A percentile compares a stretch with the other conserved stretches of the same genome.
Conservation (phyloP, 2,888 invertebrate genomes). For the Himalopsyche anomala region DNA sequence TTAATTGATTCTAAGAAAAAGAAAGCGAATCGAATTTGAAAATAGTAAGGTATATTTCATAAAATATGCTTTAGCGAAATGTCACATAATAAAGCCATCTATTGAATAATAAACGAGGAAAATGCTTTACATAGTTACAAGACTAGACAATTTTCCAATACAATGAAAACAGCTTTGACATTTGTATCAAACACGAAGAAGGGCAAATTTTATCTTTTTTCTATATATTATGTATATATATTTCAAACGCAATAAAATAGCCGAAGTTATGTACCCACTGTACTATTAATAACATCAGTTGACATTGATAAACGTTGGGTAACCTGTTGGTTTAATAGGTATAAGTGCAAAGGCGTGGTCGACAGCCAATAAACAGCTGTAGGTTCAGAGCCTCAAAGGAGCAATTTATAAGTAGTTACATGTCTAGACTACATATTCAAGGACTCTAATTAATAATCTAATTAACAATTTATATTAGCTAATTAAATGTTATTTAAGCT, state of each 20-base stretch:
- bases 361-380: constrained; percentile 13
- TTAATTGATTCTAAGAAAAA: too few species aligned
- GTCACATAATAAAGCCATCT: too few species aligned
- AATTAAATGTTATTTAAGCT: neutral
- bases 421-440: constrained; percentile 22
- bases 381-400: neutral
- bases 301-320: constrained; percentile 11
- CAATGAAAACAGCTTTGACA: neutral
- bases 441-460: neutral
- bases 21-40: too few species aligned
- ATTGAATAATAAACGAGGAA: too few species aligned
- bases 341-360: constrained; percentile 16
- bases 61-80: too few species aligned
- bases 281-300: constrained; percentile 3
- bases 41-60: too few species aligned
- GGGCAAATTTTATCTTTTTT: neutral
- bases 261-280: neutral
- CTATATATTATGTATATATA: neutral
- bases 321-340: constrained; percentile 28
- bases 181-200: neutral
- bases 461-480: constrained; percentile 1
- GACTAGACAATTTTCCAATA: neutral
- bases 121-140: too few species aligned
- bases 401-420: constrained; percentile 9
- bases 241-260: neutral